Percentiles rank a stretch among this genome's conserved stretches.
Conservation (phyloP, 2,797 vertebrate species). For the Mycteria americana region DNA sequence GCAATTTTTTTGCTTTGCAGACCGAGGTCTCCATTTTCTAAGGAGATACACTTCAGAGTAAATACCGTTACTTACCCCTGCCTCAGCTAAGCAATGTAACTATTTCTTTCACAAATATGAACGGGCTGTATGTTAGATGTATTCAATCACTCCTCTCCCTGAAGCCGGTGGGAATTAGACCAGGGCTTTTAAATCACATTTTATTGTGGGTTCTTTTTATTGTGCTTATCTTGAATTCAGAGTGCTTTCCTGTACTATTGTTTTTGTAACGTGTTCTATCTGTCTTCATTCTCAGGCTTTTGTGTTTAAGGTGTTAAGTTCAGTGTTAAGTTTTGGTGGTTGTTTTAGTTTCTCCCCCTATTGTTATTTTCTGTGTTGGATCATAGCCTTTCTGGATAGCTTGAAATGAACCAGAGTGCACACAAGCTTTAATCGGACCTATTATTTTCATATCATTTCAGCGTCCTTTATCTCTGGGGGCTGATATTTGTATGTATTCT, state of each 20-base stretch:
- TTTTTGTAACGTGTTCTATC: background rate
- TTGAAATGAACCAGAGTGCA: background rate
- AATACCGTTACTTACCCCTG: background rate
- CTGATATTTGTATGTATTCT: conserved; percentile 93
- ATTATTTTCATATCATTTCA: conserved; percentile 52
- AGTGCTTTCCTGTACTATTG: background rate
- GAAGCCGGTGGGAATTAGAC: background rate
- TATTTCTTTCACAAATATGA: background rate
- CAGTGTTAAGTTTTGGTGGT: background rate
- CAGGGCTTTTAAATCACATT: background rate
- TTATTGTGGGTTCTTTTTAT: background rate
- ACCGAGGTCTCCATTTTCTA: background rate
- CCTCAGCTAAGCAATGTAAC: background rate
- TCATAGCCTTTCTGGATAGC: background rate
- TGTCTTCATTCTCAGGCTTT: background rate
- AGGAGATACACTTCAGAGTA: background rate
- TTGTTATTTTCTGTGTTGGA: background rate
- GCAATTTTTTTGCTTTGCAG: background rate
- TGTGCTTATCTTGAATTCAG: background rate
- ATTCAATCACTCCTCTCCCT: background rate
- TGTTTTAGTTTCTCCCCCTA: background rate
- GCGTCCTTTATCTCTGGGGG: conserved; percentile 90
- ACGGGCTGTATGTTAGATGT: background rate
- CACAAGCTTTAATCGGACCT: background rate
- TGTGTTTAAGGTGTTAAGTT: background rate